These are phyloP conservation scores for Lophius americanus DNA, from an alignment of 2,797 vertebrate species.

Conservation along the genomic window DNA sequence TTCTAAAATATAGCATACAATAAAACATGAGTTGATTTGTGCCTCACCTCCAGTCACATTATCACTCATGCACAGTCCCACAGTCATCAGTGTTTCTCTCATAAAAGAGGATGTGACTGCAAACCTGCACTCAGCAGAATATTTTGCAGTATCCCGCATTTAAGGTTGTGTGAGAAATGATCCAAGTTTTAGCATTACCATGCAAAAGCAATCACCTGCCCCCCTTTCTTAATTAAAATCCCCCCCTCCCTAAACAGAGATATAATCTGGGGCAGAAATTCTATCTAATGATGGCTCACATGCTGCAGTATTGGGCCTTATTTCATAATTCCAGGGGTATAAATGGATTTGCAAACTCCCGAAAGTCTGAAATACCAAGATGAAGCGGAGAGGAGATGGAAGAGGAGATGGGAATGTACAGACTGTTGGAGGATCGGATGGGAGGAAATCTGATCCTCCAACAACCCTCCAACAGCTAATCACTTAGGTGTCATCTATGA, in stretches of 20 bases:
- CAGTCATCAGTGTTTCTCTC: slow-evolving; percentile 31
- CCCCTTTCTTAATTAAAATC: slow-evolving; percentile 39
- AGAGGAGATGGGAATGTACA: too few species aligned
- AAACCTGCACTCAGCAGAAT: slow-evolving; percentile 35
- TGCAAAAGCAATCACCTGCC: slow-evolving; percentile 44
- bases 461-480: slow-evolving; percentile 16
- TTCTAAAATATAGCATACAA: slow-evolving; percentile 7
- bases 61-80: slow-evolving; percentile 14
- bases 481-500: slow-evolving; percentile 24
- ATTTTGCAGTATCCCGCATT: slow-evolving; percentile 32
- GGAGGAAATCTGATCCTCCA: too few species aligned
- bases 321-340: slow-evolving; percentile 39
- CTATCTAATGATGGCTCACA: background rate
- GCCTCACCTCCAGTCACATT: slow-evolving; percentile 11
- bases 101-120: slow-evolving; percentile 21
- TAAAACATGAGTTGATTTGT: slow-evolving; percentile 39
- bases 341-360: slow-evolving; percentile 46
- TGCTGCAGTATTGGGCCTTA: slow-evolving; percentile 14
- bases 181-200: slow-evolving; percentile 30
- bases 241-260: background rate
- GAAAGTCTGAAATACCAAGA: slow-evolving; percentile 24
- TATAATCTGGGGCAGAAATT: background rate
- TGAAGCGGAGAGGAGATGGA: background rate
- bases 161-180: slow-evolving; percentile 37
- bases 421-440: slow-evolving; percentile 1